Conservation (phyloP, 2,888 invertebrate genomes). For the Eumacrocentrus americanus region DNA sequence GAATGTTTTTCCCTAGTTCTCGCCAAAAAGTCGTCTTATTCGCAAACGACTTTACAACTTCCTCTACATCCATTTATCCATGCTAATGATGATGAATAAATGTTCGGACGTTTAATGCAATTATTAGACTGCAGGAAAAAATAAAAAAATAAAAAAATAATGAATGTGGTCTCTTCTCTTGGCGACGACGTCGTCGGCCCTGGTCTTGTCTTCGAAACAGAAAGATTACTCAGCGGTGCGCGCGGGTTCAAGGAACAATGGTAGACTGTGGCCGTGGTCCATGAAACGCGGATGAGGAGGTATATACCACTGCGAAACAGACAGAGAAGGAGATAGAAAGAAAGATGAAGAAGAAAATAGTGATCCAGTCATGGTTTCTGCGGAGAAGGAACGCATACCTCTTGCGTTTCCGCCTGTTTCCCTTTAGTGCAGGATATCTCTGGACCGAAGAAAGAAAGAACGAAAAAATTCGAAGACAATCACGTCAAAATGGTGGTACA, state of each 20-base stretch:
- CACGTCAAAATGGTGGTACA: conserved; percentile 26
- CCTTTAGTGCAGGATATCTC: conserved; percentile 17
- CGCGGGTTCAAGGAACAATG: conserved; percentile 36
- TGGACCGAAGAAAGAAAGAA: conserved; percentile 2
- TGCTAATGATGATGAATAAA: not conserved
- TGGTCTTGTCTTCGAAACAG: conserved; percentile 11
- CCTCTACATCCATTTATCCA: not conserved
- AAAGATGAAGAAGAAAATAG: conserved; percentile 34
- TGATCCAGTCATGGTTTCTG: conserved; percentile 49
- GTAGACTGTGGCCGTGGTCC: conserved; percentile 35
- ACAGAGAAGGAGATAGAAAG: conserved; percentile 13
- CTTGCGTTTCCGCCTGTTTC: conserved; percentile 14
- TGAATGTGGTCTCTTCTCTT: not conserved
- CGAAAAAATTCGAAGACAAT: conserved; percentile 22
- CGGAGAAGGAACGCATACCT: conserved; percentile 42
- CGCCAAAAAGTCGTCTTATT: not conserved
- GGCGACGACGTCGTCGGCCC: no score
- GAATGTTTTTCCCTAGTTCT: conserved; percentile 26
- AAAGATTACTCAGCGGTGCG: conserved; percentile 30
- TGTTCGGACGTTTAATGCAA: no score
- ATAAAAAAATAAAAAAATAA: not conserved
- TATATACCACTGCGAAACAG: conserved; percentile 1
- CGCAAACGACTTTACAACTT: not conserved
- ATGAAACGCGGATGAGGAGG: conserved; percentile 11
- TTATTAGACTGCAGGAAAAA: not conserved